phyloP scores from a whole-genome alignment of 2,113 vertebrate species.

The Myiopsitta monachus region DNA sequence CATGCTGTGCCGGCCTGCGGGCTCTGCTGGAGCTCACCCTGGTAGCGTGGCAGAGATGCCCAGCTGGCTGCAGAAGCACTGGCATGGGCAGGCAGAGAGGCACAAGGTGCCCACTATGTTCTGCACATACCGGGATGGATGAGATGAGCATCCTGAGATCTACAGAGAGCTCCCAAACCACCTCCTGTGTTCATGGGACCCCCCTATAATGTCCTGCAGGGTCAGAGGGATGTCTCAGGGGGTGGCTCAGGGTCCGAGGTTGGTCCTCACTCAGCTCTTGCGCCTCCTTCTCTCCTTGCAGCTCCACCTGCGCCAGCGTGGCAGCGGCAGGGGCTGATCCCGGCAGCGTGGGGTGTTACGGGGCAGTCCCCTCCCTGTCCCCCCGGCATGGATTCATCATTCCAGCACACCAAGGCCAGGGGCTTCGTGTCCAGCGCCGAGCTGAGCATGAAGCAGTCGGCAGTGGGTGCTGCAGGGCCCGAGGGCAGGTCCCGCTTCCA shows the following conservation, averaged over 20 bases:
- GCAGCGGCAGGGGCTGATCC: not conserved
- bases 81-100: not conserved
- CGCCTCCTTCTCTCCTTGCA: not conserved
- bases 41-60: rapidly evolving
- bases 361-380: not conserved
- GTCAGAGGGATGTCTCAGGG: not conserved
- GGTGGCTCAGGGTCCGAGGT: not conserved
- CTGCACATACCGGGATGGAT: rapidly evolving
- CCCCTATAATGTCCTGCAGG: not conserved
- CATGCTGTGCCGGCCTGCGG: rapidly evolving
- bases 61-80: not conserved
- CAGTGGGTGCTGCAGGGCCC: not conserved
- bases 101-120: rapidly evolving
- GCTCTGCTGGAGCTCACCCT: not conserved
- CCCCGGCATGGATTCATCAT: not conserved
- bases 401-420: not conserved
- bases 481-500: conserved; percentile 68
- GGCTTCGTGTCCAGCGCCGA: conserved; percentile 64
- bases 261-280: not conserved
- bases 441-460: conserved; percentile 56
- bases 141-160: rapidly evolving
- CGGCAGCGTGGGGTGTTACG: not conserved
- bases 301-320: not conserved
- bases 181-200: not conserved
- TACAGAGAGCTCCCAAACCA: not conserved